Base-by-base conservation (phyloP, 2,888 invertebrate species). In the Buathra laborator region DNA sequence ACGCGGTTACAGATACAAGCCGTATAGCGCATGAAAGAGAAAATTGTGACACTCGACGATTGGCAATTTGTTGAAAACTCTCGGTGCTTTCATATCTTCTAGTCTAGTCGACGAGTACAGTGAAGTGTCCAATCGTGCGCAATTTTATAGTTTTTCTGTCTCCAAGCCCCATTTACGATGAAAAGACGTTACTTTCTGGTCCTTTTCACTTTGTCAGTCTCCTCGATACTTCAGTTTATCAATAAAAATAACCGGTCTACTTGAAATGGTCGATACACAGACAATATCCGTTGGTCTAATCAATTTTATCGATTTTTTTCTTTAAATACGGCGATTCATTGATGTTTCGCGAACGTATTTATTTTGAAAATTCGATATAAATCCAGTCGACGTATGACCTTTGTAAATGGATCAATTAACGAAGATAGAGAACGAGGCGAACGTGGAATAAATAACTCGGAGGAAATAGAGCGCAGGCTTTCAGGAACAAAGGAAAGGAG, bases 401-500 rank as follows among this genome's bases (percentile, higher is more conserved):
- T 37, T 51, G 51, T 51, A 53, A 51, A 51, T 32, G 70, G 51
- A 16, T 53, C 5, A 71, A 56, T 56, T 71, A 62, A 51, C 67
- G 66, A n/a, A 32, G 59, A 29, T 29, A 24, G 32, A 29, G 32
- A 62, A 14, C 59, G 32, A 32, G 29, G 59, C 32, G n/a, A 62
- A 62, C 59, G 59, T 1, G 29, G 29, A 48, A 76, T 44, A 32
- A 46, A 64, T 48, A 74, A 66, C 51, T 68, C 19, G 29, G 16
- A 74, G 12, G 51, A 64, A 44, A 51, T 75, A 70, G 16, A 48
- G 24, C 43, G 51, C 16, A 46, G 32, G n/a, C 46, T 48, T 74
- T 44, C 51, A 79, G 72, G 37, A 83, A 86, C 78, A 81, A 86
- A 66, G 80, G 68, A 80, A 78, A 76, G 78, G 68, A 84, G 81